Conservation (phyloP, 2,888 invertebrate species). For the Meliscaeva auricollis region DNA sequence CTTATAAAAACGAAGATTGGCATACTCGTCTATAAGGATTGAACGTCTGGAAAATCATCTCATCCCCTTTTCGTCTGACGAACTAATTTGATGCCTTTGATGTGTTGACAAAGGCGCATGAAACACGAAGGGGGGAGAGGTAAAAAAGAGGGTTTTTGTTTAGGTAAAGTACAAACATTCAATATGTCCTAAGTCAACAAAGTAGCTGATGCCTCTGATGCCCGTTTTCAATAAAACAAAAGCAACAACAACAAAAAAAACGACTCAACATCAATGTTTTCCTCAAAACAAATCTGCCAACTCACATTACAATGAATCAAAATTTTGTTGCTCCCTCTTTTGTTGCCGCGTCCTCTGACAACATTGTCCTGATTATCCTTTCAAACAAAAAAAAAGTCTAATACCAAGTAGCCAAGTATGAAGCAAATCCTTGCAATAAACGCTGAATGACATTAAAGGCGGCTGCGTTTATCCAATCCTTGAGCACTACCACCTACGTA, state of each 20-base stretch:
- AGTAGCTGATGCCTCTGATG: neutral
- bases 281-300: constrained; percentile 18
- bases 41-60: constrained; percentile 28
- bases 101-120: constrained; percentile 56
- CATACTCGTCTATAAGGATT: neutral
- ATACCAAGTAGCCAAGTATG: constrained; percentile 16
- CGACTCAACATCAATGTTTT: neutral
- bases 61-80: constrained; percentile 34
- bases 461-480: constrained; percentile 40
- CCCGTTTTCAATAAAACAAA: neutral
- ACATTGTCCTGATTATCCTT: constrained; percentile 45
- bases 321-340: constrained; percentile 13
- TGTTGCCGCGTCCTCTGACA: constrained; percentile 39
- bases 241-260: constrained; percentile 1
- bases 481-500: constrained; percentile 32
- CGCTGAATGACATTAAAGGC: constrained; percentile 47
- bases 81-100: constrained; percentile 66
- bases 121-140: neutral
- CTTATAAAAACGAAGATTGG: neutral
- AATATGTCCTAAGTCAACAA: constrained; percentile 66
- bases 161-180: constrained; percentile 32
- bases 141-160: constrained; percentile 39
- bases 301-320: constrained; percentile 29
- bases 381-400: neutral
- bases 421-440: constrained; percentile 61